These are phyloP conservation scores for Anthoscopus minutus DNA, from an alignment of 2,113 vertebrate species.

Conservation along the genomic window DNA sequence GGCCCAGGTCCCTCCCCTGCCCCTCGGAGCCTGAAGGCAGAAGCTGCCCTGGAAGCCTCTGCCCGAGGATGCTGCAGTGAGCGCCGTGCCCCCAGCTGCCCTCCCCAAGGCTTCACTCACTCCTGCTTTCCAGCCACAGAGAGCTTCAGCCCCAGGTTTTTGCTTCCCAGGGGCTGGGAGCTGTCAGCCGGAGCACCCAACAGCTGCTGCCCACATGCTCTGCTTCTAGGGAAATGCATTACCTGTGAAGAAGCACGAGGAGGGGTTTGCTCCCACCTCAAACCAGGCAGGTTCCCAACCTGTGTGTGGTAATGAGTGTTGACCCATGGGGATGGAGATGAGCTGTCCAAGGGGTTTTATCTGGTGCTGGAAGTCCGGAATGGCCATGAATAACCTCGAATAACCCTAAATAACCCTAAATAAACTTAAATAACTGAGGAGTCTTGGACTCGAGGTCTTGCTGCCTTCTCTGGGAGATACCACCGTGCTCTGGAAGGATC, in stretches of 20 bases:
- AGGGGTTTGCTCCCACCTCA: not conserved
- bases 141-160: not conserved
- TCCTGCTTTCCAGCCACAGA: not conserved
- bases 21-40: too few species aligned
- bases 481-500: not conserved
- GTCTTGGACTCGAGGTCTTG: rapidly evolving
- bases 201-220: rapidly evolving
- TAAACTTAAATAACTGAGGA: not conserved
- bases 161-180: not conserved
- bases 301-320: rapidly evolving
- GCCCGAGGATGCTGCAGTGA: not conserved
- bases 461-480: rapidly evolving
- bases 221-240: rapidly evolving
- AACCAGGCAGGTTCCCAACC: not conserved
- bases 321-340: rapidly evolving
- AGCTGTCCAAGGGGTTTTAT: rapidly evolving
- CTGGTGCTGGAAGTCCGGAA: not conserved
- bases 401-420: not conserved
- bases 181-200: not conserved
- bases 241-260: not conserved
- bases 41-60: too few species aligned
- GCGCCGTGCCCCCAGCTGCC: not conserved
- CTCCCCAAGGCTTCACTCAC: not conserved
- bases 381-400: not conserved
- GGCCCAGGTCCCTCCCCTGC: too few species aligned